Evolutionary conservation across 1,140 invertebrate species (phyloP).

Genomic region (Caenorhabditis inopinata): DNA sequence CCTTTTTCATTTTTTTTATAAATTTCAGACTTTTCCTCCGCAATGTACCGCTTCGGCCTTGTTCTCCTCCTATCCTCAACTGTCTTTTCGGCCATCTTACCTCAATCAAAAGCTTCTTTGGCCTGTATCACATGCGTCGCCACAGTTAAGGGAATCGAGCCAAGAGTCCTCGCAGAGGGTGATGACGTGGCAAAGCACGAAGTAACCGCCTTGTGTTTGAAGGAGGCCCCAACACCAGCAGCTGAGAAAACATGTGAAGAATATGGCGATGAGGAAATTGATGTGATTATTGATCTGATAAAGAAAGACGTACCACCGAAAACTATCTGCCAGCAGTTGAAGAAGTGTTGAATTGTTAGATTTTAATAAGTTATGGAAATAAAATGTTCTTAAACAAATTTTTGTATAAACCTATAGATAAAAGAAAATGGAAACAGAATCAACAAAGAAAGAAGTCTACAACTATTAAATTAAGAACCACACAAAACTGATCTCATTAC

Average conservation of each 20-base stretch:
- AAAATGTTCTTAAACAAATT: no score
- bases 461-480: neutral
- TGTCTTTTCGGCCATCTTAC: neutral
- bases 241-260: neutral
- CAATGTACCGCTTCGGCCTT: neutral
- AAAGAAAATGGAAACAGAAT: neutral
- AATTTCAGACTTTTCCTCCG: no score
- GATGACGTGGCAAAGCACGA: neutral
- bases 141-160: neutral
- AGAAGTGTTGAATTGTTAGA: neutral
- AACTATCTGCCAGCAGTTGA: slow-evolving; percentile 14
- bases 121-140: neutral
- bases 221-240: slow-evolving; percentile 1
- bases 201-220: neutral
- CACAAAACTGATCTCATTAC: neutral
- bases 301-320: slow-evolving; percentile 15
- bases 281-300: neutral
- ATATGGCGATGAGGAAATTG: slow-evolving; percentile 15
- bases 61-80: neutral
- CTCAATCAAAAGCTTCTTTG: neutral
- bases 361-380: neutral
- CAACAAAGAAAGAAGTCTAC: neutral
- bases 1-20: no score
- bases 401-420: neutral
- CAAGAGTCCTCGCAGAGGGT: neutral